phyloP scores from a whole-genome alignment of 2,113 vertebrate species.

The Rhadina sibilatrix region DNA sequence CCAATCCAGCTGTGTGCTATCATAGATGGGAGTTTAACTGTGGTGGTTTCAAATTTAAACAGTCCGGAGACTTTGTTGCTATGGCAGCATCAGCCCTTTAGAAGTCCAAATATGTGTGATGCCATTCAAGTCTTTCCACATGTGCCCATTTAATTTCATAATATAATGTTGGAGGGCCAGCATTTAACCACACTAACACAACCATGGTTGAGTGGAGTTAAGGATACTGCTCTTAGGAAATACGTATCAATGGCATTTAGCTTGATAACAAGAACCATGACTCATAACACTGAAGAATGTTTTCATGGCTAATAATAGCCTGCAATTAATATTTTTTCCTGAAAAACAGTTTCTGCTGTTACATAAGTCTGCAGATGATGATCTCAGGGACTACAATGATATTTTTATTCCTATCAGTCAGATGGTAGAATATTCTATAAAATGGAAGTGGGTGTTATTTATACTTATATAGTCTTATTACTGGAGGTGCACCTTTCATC shows the following conservation, averaged over 20 bases:
- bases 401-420: neutral
- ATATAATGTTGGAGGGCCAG: neutral
- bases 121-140: neutral
- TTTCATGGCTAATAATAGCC: constrained; percentile 18
- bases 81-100: constrained; percentile 21
- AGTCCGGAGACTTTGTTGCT: constrained; percentile 17
- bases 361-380: neutral
- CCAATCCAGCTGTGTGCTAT: neutral
- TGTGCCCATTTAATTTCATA: neutral
- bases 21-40: neutral
- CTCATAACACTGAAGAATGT: neutral
- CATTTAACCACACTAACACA: neutral
- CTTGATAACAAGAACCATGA: neutral
- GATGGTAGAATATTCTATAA: neutral
- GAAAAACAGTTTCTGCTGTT: constrained; percentile 14
- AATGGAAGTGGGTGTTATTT: neutral
- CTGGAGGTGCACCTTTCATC: neutral
- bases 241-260: neutral
- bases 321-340: constrained; percentile 29
- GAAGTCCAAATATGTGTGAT: neutral
- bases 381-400: neutral
- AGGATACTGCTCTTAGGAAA: neutral
- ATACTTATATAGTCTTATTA: neutral
- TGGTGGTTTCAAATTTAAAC: neutral
- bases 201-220: neutral